Evolutionary conservation across 2,113 vertebrate genomes (phyloP), one percentile per base, ranked within the genome.

Genomic region (Pelobates fuscus): DNA sequence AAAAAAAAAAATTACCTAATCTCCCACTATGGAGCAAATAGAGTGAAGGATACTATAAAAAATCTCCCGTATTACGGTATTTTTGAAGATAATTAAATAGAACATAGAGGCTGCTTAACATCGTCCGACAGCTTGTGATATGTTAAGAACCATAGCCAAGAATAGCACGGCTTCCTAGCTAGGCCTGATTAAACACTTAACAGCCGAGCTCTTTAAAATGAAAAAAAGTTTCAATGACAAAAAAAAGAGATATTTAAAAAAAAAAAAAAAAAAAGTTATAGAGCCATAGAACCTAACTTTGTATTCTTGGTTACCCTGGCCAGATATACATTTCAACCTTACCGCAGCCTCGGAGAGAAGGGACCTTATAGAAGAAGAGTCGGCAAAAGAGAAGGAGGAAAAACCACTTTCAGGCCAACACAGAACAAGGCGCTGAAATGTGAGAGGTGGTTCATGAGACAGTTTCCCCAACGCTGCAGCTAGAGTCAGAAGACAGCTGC

Each of bases 401-500:
- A 20, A 41, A 54, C n/a, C 74, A 67, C 23, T 1, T 41, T 58
- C 76, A 57, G 20, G 15, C 49, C 44, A 49, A 59, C 65, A 79
- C 55, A 17, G 76, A 85, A 67, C 30, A 20, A 44, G 60, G 68
- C 57, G 67, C 78, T 67, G 59, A 84, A 82, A 84, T 52, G 49
- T 83, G 81, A 90, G 81, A 88, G 90, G 85, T 78, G 61, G 75
- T 78, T 81, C 79, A 8, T 77, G 79, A 80, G 79, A 63, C 80
- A 70, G 77, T 89, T 89, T 88, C 84, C 84, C 88, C 85, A 87
- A 81, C 29, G 55, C 15, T 78, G 69, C 80, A 58, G 59, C 73
- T 69, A 83, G 76, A 77, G 81, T 75, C 57, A 81, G 23, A 81
- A 86, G 92, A 94, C 94, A 95, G 94, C 94, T 95, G 94, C 85